Evolutionary conservation across 2,113 vertebrate species (phyloP).

Genomic region (Herpetotheres cachinnans): DNA sequence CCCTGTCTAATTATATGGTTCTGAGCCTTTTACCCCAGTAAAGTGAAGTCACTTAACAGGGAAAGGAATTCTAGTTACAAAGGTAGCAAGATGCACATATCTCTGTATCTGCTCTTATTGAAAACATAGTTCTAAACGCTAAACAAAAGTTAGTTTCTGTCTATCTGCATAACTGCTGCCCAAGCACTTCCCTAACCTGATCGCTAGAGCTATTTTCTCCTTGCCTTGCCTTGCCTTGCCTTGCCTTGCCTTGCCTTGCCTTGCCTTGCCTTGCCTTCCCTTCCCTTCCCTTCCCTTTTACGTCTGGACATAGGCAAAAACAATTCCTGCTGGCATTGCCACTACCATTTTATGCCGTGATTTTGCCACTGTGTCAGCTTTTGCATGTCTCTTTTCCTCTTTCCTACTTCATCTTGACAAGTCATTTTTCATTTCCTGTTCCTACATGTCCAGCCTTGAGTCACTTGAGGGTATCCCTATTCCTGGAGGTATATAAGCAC

Average conservation of each 20-base stretch:
- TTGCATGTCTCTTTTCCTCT: neutral
- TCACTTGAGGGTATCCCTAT: neutral
- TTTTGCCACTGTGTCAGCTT: neutral
- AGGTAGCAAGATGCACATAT: neutral
- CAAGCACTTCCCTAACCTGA: neutral
- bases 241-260: too few relatives aligned
- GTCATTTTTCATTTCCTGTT: neutral
- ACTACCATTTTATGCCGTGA: neutral
- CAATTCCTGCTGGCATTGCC: neutral
- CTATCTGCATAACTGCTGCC: neutral
- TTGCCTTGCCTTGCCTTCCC: too few relatives aligned
- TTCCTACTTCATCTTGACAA: neutral
- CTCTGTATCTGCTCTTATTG: neutral
- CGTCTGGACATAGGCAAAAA: neutral
- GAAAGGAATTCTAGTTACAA: neutral
- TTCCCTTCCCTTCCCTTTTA: too few relatives aligned
- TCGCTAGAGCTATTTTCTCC: fast-evolving
- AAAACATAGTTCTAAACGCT: neutral
- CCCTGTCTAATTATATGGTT: neutral
- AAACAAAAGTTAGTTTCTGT: neutral
- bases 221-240: too few relatives aligned
- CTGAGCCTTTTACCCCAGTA: neutral
- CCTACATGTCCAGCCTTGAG: neutral
- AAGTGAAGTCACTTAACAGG: neutral
- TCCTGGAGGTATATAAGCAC: neutral